Conservation (phyloP, 2,113 vertebrate species). For the Kryptolebias marmoratus region DNA sequence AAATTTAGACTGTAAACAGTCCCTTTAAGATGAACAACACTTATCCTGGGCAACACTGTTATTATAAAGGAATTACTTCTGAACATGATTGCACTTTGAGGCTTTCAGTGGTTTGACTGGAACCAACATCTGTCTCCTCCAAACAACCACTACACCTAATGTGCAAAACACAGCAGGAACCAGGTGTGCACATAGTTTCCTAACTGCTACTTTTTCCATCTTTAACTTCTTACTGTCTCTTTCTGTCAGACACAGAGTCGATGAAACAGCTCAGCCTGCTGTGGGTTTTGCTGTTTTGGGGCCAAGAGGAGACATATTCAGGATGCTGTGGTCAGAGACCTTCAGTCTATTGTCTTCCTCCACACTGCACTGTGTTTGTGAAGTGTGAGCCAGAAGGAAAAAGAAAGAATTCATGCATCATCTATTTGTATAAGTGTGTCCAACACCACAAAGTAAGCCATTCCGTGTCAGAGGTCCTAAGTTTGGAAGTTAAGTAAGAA, state of each 20-base stretch:
- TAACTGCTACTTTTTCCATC: conserved; percentile 11
- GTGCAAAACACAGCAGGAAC: conserved; percentile 33
- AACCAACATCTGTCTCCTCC: conserved; percentile 8
- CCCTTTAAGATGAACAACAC: background rate
- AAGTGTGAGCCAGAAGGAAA: conserved; percentile 6
- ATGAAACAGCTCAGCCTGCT: conserved; percentile 9
- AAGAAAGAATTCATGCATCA: too few relatives aligned
- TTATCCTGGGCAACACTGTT: conserved; percentile 4
- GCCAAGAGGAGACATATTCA: conserved; percentile 65
- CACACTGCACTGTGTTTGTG: conserved; percentile 41
- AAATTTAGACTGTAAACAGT: too few relatives aligned
- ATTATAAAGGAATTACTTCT: conserved; percentile 30
- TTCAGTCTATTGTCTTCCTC: conserved; percentile 73
- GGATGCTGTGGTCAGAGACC: conserved; percentile 79
- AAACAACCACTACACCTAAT: background rate
- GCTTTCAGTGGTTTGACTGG: conserved; percentile 16
- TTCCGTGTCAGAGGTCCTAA: background rate
- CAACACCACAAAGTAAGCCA: background rate
- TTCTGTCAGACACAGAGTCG: background rate
- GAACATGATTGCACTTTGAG: conserved; percentile 18
- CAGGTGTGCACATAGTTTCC: conserved; percentile 39
- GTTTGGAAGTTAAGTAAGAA: background rate
- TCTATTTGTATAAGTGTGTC: background rate
- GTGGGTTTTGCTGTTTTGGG: conserved; percentile 26
- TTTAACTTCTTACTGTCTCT: conserved; percentile 1